Percentiles rank a stretch among this genome's conserved stretches.
phyloP scores from a whole-genome alignment of 2,113 vertebrate genomes.

The Columba livia region DNA sequence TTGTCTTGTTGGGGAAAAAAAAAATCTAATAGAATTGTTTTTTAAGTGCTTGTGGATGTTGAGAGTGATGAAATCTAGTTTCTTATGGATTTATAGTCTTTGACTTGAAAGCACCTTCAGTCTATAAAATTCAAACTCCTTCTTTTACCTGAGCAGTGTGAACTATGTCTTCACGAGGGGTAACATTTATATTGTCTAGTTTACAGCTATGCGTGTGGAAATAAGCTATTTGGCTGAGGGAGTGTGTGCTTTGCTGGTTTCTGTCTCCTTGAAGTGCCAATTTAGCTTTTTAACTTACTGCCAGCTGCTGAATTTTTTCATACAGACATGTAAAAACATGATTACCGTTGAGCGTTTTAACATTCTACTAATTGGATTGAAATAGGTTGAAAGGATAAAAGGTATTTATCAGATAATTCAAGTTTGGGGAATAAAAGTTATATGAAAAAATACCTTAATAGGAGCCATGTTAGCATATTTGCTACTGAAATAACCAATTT shows the following conservation, averaged over 20 bases:
- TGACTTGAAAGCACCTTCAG: background rate
- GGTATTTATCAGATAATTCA: background rate
- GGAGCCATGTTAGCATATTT: background rate
- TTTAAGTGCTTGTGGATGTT: background rate
- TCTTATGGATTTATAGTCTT: background rate
- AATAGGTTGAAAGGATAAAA: background rate
- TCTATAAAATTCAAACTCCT: background rate
- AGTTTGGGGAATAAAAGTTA: background rate
- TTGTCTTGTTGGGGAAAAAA: background rate
- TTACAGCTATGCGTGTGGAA: accelerated
- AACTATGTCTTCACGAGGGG: accelerated
- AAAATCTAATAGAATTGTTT: background rate
- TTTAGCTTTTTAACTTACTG: background rate
- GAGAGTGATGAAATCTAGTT: background rate
- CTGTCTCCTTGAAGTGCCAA: accelerated
- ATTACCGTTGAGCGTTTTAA: background rate
- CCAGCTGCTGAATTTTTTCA: background rate
- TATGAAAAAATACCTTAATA: background rate
- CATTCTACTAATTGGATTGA: background rate
- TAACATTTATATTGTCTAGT: too few relatives aligned
- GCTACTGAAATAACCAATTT: background rate
- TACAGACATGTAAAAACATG: background rate
- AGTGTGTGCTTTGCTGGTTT: background rate
- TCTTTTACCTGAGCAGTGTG: background rate
- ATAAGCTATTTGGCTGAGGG: background rate